Base-by-base conservation (phyloP, 2,797 vertebrate genomes). In the Heterohyrax brucei region DNA sequence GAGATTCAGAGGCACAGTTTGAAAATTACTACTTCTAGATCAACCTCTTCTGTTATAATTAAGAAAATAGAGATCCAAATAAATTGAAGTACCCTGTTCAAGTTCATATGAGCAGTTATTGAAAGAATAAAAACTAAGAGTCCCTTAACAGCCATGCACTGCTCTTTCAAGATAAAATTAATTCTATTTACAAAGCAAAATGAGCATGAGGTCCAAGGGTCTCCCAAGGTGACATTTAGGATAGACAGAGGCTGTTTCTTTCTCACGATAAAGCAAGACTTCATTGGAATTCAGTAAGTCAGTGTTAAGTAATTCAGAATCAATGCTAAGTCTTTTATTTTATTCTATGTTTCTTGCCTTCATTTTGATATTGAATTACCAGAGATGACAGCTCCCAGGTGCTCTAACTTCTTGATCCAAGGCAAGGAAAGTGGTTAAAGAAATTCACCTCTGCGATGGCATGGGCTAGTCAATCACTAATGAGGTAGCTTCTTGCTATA, bases 171-270 rank as follows among this genome's bases (percentile, higher is more conserved):
- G 87, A 93, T 97, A 97, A 97, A 96, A 94, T 97, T 97, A 97
- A 96, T 97, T 89, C 88, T 95, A 97, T 97, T 97, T 96, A 89
- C 70, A 97, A 77, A 96, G 95, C 85, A 83, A 96, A 96, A 97
- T 97, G 48, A 89, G n/a, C 59, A 89, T 33, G 50, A 95, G 64
- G 94, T 95, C 96, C 39, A 78, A 95, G 97, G 95, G 76, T 97
- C 91, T 95, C 95, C 91, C 93, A 86, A 94, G 66, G 84, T 96
- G 93, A 93, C 84, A 91, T 81, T 93, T 87, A 97, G 97, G 81
- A 91, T 86, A 21, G 2, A 46, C 78, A 72, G 77, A 22, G 88
- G 97, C 88, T 14, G 1, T 91, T 96, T 91, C 96, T 91, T 93
- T 83, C 76, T 80, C 81, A 62, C 46, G 78, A 97, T 95, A 93